Evolutionary conservation across 2,113 vertebrate species (phyloP).

Genomic region (Burhinus oedicnemus): DNA sequence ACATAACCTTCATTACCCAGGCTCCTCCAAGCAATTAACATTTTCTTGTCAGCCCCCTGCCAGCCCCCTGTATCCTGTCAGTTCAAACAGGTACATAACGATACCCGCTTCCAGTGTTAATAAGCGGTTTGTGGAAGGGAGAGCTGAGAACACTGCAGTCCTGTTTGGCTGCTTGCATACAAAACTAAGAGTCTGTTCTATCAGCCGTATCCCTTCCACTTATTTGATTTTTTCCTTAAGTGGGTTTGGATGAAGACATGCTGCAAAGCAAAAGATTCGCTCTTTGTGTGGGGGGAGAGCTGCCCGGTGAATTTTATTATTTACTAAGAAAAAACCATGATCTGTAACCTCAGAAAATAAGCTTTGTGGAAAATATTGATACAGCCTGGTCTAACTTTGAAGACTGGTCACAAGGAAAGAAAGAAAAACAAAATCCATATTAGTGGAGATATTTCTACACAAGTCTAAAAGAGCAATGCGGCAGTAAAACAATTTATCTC

Average conservation of each 20-base stretch:
- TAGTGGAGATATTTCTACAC: not conserved
- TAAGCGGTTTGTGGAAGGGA: not conserved
- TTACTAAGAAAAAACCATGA: not conserved
- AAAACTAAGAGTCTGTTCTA: not conserved
- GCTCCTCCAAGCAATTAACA: not conserved
- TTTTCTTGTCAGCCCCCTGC: not conserved
- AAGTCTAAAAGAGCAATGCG: not conserved
- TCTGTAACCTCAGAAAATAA: not conserved
- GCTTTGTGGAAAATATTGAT: not conserved
- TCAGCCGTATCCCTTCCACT: not conserved
- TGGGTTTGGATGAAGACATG: not conserved
- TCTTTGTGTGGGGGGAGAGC: not conserved
- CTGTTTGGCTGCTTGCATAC: not conserved
- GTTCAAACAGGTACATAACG: not conserved
- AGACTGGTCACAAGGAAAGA: not conserved
- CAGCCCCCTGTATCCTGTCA: not conserved
- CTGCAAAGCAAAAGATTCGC: not conserved
- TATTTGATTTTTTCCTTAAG: not conserved
- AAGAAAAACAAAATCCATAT: not conserved
- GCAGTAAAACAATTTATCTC: not conserved
- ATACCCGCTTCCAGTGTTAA: accelerated
- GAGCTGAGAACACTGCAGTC: not conserved
- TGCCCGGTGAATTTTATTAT: not conserved
- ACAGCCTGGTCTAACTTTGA: not conserved
- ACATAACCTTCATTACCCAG: not conserved